Base-by-base conservation (phyloP, 2,113 vertebrate genomes). In the Triplophysa rosa region DNA sequence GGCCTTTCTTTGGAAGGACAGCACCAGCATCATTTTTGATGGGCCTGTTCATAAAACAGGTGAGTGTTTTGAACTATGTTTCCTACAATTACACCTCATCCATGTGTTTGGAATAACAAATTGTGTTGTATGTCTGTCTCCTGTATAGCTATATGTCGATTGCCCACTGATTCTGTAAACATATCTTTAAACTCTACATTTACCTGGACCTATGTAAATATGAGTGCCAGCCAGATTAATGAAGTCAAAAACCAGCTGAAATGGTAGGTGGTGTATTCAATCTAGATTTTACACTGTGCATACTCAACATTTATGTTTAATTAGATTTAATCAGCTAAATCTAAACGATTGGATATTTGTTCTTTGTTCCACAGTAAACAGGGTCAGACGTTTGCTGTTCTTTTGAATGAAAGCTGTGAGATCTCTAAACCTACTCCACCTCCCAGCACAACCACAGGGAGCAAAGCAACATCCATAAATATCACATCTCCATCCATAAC, bases 361-460 rank as follows among this genome's bases (percentile, higher is more conserved):
- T 86, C 24, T 83, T 70, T 11, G 26, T 63, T 67, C 56, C 10
- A 37, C 47, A 92, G 90, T 78, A 14, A 81, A 10, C 42, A 19
- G 13, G 81, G 63, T 29, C 72, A 90, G 56, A 88, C 33, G 0
- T 64, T 86, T 33, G 87, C 87, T 62, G 78, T 91, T 67, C 85
- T 90, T 72, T 72, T 90, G 78, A 84, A 23, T 42, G 86, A 90
- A 9, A 84, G 37, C 33, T 91, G 89, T 65, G 24, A 4, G 5
- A 29, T 71, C 7, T 42, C 71, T 40, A 13, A 40, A 14, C 23
- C 67, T 14, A 67, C 54, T 59, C 26, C 63, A 67, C 21, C 68
- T 26, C 1, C 14, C 1, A 5, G 0, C 56, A 80, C 72, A 45
- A 56, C 1, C 17, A 54, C 47, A 65, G 8, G n/a, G 5, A 45